A percentile compares a stretch with the other conserved stretches of the same genome.
phyloP scores from a whole-genome alignment of 1,140 invertebrate genomes.

The Fopius arisanus region DNA sequence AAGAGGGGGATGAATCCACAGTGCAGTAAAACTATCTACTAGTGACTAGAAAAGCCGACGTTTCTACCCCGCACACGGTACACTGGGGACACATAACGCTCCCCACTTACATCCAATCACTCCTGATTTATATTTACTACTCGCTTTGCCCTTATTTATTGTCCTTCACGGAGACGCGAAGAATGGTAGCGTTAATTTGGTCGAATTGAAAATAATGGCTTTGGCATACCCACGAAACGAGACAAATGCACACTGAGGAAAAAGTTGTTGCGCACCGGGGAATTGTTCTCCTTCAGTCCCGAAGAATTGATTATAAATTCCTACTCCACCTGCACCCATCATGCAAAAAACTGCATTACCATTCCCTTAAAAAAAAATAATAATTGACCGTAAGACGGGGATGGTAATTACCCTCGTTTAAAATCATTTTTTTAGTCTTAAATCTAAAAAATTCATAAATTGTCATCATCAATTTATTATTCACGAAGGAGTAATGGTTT shows the following conservation, averaged over 20 bases:
- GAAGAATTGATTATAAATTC: not conserved
- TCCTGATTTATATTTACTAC: conserved; percentile 68
- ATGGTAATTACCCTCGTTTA: too few relatives aligned
- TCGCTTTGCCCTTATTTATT: conserved; percentile 65
- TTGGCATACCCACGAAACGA: not conserved
- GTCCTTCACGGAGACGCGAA: conserved; percentile 54
- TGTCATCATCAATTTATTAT: too few relatives aligned
- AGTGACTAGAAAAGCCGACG: conserved; percentile 36
- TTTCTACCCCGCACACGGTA: conserved; percentile 53
- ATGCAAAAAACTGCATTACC: too few relatives aligned
- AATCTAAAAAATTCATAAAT: too few relatives aligned
- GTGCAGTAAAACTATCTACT: not conserved
- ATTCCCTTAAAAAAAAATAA: too few relatives aligned
- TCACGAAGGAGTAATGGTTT: too few relatives aligned
- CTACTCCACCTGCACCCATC: too few relatives aligned
- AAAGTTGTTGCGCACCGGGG: conserved; percentile 9
- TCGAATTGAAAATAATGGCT: conserved; percentile 65
- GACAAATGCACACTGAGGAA: conserved; percentile 26
- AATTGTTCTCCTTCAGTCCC: not conserved
- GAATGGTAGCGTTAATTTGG: conserved; percentile 63
- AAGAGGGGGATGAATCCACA: not conserved
- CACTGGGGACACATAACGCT: conserved; percentile 66
- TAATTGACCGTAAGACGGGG: too few relatives aligned
- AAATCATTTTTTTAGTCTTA: too few relatives aligned
- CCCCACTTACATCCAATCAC: conserved; percentile 67